phyloP scores from a whole-genome alignment of 2,888 invertebrate species.

The Cheilosia grossa region DNA sequence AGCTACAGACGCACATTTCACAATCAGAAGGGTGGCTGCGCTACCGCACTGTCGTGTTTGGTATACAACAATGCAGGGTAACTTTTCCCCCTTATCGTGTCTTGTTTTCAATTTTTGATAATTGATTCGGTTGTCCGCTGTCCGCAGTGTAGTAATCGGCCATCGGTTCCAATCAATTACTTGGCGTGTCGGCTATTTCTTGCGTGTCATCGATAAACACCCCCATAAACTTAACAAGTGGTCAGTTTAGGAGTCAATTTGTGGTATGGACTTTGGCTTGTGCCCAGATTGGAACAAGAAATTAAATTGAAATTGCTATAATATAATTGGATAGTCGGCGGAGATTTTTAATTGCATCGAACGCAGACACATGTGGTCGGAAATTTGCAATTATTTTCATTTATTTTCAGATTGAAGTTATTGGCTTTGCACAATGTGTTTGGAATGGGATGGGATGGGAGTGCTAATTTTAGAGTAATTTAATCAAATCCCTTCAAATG shows the following conservation, averaged over 20 bases:
- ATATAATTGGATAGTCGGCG: constrained; percentile 60
- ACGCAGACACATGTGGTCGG: constrained; percentile 50
- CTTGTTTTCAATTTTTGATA: constrained; percentile 75
- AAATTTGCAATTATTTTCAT: constrained; percentile 37
- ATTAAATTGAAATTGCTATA: constrained; percentile 61
- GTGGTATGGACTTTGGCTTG: constrained; percentile 14
- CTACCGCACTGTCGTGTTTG: neutral
- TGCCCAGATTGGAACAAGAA: constrained; percentile 50
- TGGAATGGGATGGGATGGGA: neutral
- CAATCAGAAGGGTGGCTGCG: constrained; percentile 51
- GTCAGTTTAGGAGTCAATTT: constrained; percentile 61
- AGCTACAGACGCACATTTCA: neutral
- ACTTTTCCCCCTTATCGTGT: constrained; percentile 35
- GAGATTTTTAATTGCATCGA: constrained; percentile 66
- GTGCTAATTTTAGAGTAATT: constrained; percentile 41
- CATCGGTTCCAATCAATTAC: constrained; percentile 74
- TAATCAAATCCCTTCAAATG: constrained; percentile 33
- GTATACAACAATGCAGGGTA: constrained; percentile 13
- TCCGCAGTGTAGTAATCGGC: constrained; percentile 57
- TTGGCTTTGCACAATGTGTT: constrained; percentile 21
- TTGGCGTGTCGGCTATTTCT: constrained; percentile 59
- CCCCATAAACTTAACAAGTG: constrained; percentile 71
- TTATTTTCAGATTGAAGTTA: constrained; percentile 27
- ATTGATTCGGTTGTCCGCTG: constrained; percentile 72
- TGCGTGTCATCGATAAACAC: constrained; percentile 73